These are phyloP conservation scores for Agrochola lychnidis DNA, from an alignment of 2,888 invertebrate species.

Conservation along the genomic window DNA sequence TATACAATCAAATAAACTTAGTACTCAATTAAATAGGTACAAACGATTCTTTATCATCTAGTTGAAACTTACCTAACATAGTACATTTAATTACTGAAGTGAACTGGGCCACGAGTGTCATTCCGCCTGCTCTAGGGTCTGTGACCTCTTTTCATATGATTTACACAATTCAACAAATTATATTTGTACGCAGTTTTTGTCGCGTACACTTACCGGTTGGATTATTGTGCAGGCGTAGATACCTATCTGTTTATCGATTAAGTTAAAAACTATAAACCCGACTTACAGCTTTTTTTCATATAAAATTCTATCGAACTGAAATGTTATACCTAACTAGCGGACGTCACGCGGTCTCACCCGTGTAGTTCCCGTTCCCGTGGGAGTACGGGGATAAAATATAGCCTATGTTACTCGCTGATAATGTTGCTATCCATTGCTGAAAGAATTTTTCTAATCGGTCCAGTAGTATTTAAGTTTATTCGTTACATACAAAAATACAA, in stretches of 20 bases:
- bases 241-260: slow-evolving; percentile 27
- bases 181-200: slow-evolving; percentile 70
- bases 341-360: too few species aligned
- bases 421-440: too few species aligned
- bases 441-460: too few species aligned
- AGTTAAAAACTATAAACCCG: neutral
- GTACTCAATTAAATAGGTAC: neutral
- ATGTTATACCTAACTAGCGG: neutral
- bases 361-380: too few species aligned
- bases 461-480: too few species aligned
- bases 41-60: slow-evolving; percentile 26
- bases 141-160: slow-evolving; percentile 69
- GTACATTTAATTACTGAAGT: slow-evolving; percentile 60
- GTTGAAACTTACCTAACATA: slow-evolving; percentile 52
- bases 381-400: too few species aligned
- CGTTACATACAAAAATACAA: too few species aligned
- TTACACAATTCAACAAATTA: slow-evolving; percentile 61
- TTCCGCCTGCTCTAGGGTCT: slow-evolving; percentile 62
- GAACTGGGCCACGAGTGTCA: slow-evolving; percentile 66
- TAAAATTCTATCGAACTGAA: neutral
- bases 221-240: slow-evolving; percentile 47
- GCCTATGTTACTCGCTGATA: too few species aligned
- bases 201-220: slow-evolving; percentile 41
- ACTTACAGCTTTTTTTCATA: neutral
- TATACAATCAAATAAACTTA: slow-evolving; percentile 5